These are phyloP conservation scores for Zele albiditarsus DNA, from an alignment of 2,888 invertebrate species.

Conservation along the genomic window DNA sequence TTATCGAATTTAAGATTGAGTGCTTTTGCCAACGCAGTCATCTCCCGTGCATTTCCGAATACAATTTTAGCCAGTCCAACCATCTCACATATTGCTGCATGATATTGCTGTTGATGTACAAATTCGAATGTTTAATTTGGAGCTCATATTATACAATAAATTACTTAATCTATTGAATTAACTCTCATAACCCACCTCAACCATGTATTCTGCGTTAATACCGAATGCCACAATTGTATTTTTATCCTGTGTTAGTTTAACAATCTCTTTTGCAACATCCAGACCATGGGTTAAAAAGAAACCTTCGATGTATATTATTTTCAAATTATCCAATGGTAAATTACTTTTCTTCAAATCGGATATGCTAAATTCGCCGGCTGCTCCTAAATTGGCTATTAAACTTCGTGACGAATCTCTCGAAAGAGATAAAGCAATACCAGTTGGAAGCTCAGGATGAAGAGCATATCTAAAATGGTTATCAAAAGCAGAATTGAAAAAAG, in stretches of 20 bases:
- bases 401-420: slow-evolving; percentile 65
- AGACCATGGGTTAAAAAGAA: slow-evolving; percentile 70
- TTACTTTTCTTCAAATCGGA: slow-evolving; percentile 57
- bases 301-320: slow-evolving; percentile 70
- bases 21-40: slow-evolving; percentile 64
- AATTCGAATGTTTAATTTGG: not conserved
- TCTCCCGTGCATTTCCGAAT: slow-evolving; percentile 66
- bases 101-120: slow-evolving; percentile 58
- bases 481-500: not conserved
- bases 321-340: slow-evolving; percentile 59
- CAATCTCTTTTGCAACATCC: slow-evolving; percentile 65
- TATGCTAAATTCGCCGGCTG: slow-evolving; percentile 66
- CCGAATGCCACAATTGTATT: slow-evolving; percentile 68
- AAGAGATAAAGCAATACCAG: slow-evolving; percentile 68
- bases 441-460: slow-evolving; percentile 62
- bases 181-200: slow-evolving; percentile 56
- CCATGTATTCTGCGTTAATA: slow-evolving; percentile 69
- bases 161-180: not conserved
- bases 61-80: slow-evolving; percentile 66
- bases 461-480: slow-evolving; percentile 62
- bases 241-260: slow-evolving; percentile 62
- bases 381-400: slow-evolving; percentile 69
- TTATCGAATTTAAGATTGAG: slow-evolving; percentile 62
- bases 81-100: slow-evolving; percentile 66
- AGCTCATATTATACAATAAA: not conserved